phyloP scores from a whole-genome alignment of 2,113 vertebrate genomes.

The Bubo blakistoni region DNA sequence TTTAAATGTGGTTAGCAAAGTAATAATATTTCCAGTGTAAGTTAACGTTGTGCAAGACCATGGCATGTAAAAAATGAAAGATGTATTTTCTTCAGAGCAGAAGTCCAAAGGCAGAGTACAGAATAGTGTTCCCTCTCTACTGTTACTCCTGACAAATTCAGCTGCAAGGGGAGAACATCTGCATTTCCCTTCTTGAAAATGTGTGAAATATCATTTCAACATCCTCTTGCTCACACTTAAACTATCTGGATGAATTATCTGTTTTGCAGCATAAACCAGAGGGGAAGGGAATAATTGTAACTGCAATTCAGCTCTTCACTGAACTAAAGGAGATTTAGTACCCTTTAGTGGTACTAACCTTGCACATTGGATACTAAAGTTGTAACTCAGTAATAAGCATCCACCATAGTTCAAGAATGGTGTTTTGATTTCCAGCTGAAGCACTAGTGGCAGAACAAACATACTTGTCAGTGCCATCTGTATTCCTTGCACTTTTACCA shows the following conservation, averaged over 20 bases:
- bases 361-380: background rate
- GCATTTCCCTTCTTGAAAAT: background rate
- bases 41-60: background rate
- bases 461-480: background rate
- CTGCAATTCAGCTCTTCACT: background rate
- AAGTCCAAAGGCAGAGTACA: background rate
- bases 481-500: background rate
- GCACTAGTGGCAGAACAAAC: background rate
- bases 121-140: background rate
- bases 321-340: background rate
- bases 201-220: background rate
- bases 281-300: background rate
- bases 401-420: background rate
- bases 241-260: background rate
- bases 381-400: background rate
- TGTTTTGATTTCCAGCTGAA: background rate
- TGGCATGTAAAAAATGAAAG: background rate
- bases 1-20: background rate
- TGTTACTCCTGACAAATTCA: background rate
- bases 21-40: background rate
- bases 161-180: background rate
- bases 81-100: background rate
- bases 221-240: background rate
- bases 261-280: background rate
- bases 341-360: background rate